Conservation (phyloP, 2,113 vertebrate genomes). For the Vulpes vulpes region DNA sequence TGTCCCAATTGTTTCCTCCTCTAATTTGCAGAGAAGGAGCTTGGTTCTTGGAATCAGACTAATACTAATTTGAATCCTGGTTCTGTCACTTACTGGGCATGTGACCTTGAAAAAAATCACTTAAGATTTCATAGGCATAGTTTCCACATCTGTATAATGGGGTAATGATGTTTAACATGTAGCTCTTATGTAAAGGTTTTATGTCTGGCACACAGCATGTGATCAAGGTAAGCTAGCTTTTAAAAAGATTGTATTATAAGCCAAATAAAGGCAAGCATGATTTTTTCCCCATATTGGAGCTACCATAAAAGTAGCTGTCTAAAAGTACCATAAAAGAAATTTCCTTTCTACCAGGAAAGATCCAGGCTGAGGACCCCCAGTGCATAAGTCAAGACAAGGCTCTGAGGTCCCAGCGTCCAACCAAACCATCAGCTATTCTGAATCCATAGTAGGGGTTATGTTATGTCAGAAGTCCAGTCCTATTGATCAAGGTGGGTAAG, state of each 20-base stretch:
- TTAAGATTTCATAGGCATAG: neutral
- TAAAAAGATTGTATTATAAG: neutral
- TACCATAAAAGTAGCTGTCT: too few relatives aligned
- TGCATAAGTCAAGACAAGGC: neutral
- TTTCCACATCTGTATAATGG: neutral
- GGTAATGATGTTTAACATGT: neutral
- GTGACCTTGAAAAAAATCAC: conserved; percentile 1
- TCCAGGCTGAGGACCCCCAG: neutral
- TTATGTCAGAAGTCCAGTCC: neutral
- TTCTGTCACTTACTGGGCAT: neutral
- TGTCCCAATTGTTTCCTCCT: neutral
- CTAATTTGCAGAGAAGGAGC: neutral
- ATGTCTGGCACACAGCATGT: neutral
- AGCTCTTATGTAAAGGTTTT: neutral
- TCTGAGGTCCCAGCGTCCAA: neutral
- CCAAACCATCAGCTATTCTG: neutral
- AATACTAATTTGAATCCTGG: neutral
- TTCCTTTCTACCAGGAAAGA: neutral
- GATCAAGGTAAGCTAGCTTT: neutral
- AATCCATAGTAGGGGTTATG: neutral
- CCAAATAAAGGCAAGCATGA: conserved; percentile 8
- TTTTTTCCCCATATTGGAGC: neutral
- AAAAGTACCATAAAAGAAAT: too few relatives aligned
- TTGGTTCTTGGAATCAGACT: neutral
- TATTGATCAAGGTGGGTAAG: neutral